Evolutionary conservation across 1,140 invertebrate species (phyloP).

Genomic region (Nasonia longicornis): DNA sequence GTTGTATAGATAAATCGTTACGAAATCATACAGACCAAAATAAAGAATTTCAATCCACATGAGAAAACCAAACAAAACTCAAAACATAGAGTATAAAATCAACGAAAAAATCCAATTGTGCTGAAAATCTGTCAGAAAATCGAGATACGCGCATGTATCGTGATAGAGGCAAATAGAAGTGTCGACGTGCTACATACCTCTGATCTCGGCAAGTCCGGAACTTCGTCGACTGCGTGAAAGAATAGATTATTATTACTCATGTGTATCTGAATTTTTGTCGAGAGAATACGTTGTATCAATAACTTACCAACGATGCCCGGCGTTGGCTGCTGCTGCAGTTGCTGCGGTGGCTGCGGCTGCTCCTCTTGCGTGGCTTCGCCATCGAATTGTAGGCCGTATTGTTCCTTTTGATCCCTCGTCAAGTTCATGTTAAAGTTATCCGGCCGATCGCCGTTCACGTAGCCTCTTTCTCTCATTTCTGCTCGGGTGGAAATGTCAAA

Average conservation of each 20-base stretch:
- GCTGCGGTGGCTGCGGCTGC: background rate
- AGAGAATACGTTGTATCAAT: background rate
- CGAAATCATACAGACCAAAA: slow-evolving; percentile 25
- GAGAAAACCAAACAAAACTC: background rate
- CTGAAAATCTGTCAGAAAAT: slow-evolving; percentile 3
- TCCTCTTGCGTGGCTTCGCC: slow-evolving; percentile 51
- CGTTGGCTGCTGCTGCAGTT: slow-evolving; percentile 8
- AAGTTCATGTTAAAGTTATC: slow-evolving; percentile 80
- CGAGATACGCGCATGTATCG: background rate
- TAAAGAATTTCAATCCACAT: background rate
- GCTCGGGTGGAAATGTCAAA: background rate
- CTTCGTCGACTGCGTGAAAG: slow-evolving; percentile 60
- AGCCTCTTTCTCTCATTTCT: slow-evolving; percentile 48
- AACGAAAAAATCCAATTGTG: background rate
- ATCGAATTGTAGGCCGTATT: slow-evolving; percentile 81
- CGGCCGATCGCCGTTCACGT: slow-evolving; percentile 53
- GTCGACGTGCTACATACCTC: slow-evolving; percentile 27
- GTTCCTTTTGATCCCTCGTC: slow-evolving; percentile 77
- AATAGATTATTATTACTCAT: slow-evolving; percentile 6
- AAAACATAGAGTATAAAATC: background rate
- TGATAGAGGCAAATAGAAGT: background rate
- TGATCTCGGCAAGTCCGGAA: slow-evolving; percentile 57
- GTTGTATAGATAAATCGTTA: background rate
- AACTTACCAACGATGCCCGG: slow-evolving; percentile 70
- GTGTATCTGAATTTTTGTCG: background rate